Evolutionary conservation across 1,140 invertebrate genomes (phyloP), one percentile per base, ranked within the genome.

Genomic region (Caerostris darwini): DNA sequence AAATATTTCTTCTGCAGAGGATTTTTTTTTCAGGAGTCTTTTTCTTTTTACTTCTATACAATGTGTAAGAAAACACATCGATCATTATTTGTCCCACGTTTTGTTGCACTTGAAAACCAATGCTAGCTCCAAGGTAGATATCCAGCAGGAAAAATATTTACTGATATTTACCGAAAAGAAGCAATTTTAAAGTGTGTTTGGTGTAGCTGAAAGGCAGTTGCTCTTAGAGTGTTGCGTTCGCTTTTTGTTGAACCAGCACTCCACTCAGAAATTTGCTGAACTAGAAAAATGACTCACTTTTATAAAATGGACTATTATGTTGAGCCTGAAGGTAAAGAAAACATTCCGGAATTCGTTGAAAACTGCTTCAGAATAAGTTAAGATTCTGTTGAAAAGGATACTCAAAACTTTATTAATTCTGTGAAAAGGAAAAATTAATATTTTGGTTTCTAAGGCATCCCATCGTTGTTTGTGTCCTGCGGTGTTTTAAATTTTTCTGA

Each of bases 21-120:
- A 7, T 12, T 34, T 50, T 61, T 19, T 85, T 57, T 85, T 17
- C 56, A 56, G 3, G 56, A 8, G 12, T 85, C 7, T 17, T 7
- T 57, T 19, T 58, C 12, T 2, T 85, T 57, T 14, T 53, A 85
- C 53, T 5, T 57, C 19, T 19, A 54, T 81, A 50, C 50, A 12
- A 56, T 17, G 56, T 69, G 19, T 69, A 69, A 4, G 17, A 69
- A 69, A 19, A 69, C 14, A 3, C 67, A 83, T 83, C 81, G 81
- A 83, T 83, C 81, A 83, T 57, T 17, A 56, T 54, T 54, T 83
- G 14, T 56, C 14, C 6, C 4, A 6, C 50, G 81, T 54, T 83
- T 83, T 83, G 81, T 83, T 53, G 81, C 81, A 54, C 81, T 83
- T 56, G n/a, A 83, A 67, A 83, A n/a, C 81, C 67, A 69, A 19